Conservation (phyloP, 1,140 invertebrate species). For the Tetragonula clypearis region DNA sequence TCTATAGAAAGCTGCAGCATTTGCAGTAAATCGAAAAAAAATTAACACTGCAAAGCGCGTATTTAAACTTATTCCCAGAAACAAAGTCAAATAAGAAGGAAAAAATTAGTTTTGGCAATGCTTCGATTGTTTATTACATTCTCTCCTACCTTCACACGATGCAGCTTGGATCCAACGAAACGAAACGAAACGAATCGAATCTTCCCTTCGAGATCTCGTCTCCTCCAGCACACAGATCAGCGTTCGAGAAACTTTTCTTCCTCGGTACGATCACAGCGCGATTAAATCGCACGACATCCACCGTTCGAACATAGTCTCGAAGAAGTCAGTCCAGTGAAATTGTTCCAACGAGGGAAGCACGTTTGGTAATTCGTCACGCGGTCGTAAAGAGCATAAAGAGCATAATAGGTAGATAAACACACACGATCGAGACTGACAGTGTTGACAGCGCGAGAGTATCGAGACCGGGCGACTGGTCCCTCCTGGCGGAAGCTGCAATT, state of each 20-base stretch:
- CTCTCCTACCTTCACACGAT: neutral
- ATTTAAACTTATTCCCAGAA: neutral
- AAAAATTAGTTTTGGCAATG: neutral
- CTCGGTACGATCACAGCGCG: conserved; percentile 2
- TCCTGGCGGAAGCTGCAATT: neutral
- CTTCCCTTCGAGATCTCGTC: neutral
- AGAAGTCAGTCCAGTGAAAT: neutral
- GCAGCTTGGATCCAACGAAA: neutral
- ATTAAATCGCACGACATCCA: neutral
- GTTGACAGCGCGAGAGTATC: neutral
- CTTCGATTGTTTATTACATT: too few relatives aligned
- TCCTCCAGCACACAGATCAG: neutral
- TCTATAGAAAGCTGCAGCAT: neutral
- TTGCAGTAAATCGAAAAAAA: too few relatives aligned
- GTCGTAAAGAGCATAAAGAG: neutral
- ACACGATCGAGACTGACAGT: neutral
- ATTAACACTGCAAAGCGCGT: neutral
- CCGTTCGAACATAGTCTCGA: neutral
- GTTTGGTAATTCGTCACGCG: neutral
- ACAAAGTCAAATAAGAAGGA: neutral
- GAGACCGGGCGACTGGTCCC: neutral
- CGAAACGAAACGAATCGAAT: too few relatives aligned
- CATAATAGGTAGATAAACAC: conserved; percentile 6
- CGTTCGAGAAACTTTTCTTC: neutral
- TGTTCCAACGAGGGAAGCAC: neutral